Evolutionary conservation across 2,888 invertebrate genomes (phyloP).

Genomic region (Heliconius ismenius): DNA sequence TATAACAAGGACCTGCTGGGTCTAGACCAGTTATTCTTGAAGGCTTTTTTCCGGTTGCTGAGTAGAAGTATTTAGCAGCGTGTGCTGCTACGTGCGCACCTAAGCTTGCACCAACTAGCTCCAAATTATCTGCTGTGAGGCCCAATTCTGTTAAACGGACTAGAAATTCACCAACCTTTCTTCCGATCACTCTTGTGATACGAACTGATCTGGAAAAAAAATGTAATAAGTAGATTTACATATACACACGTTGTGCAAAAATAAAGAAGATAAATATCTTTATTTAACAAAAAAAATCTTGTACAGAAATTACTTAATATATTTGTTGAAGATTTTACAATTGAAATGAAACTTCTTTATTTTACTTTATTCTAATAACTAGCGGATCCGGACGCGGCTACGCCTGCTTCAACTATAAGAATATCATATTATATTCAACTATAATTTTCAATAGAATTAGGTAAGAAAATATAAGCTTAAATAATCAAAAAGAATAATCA

Average conservation of each 20-base stretch:
- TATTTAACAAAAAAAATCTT: too few species aligned
- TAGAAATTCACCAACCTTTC: conserved; percentile 67
- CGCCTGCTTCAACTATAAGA: too few species aligned
- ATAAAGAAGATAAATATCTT: too few species aligned
- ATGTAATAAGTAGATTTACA: not conserved
- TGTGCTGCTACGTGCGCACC: conserved; percentile 65
- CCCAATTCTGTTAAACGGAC: conserved; percentile 60
- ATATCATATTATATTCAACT: too few species aligned
- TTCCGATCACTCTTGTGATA: conserved; percentile 60
- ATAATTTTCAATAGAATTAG: too few species aligned
- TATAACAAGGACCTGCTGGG: conserved; percentile 73
- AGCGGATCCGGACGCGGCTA: too few species aligned
- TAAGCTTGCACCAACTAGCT: conserved; percentile 67
- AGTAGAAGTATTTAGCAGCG: conserved; percentile 67
- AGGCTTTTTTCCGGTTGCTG: conserved; percentile 63
- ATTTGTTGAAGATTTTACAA: too few species aligned
- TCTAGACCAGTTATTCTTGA: conserved; percentile 68
- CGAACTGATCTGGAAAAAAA: conserved; percentile 66
- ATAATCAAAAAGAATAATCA: too few species aligned
- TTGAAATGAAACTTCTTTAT: too few species aligned
- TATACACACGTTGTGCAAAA: not conserved
- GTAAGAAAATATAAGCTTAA: too few species aligned
- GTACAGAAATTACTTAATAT: too few species aligned
- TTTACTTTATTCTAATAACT: too few species aligned
- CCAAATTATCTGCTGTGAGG: conserved; percentile 60